A percentile compares a stretch with the other conserved stretches of the same genome.
These are phyloP conservation scores for Cuniculus paca DNA, from an alignment of 2,797 vertebrate species.

Conservation along the genomic window DNA sequence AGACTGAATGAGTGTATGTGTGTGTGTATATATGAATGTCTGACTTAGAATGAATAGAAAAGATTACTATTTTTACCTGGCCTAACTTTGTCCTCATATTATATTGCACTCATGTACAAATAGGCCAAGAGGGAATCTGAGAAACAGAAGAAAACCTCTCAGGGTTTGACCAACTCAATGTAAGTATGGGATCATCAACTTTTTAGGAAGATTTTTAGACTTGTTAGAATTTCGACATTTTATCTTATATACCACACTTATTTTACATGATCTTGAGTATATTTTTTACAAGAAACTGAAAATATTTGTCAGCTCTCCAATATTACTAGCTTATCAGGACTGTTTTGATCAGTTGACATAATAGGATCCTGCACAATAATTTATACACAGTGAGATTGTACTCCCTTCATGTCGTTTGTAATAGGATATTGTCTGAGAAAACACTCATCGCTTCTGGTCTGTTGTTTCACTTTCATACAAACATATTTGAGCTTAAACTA, in stretches of 20 bases:
- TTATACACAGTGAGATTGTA: not conserved
- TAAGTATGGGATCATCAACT: not conserved
- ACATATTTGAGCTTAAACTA: not conserved
- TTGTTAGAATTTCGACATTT: not conserved
- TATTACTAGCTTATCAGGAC: not conserved
- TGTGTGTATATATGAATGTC: not conserved
- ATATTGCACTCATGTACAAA: not conserved
- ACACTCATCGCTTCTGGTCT: not conserved
- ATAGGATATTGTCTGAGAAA: not conserved
- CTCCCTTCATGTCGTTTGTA: not conserved
- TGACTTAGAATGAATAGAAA: not conserved
- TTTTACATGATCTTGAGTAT: not conserved
- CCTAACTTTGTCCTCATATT: not conserved
- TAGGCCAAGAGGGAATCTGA: not conserved
- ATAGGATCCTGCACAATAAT: no score
- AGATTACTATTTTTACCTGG: not conserved
- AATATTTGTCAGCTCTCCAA: not conserved
- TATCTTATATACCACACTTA: not conserved
- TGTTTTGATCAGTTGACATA: not conserved
- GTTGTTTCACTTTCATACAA: not conserved
- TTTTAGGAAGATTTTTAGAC: constrained; percentile 1
- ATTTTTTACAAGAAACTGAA: not conserved
- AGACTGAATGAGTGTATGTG: not conserved
- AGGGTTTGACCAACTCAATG: not conserved
- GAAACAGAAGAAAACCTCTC: not conserved